A percentile compares a stretch with the other conserved stretches of the same genome.
phyloP scores from a whole-genome alignment of 2,888 invertebrate species.

The Chelonus formosanus region DNA sequence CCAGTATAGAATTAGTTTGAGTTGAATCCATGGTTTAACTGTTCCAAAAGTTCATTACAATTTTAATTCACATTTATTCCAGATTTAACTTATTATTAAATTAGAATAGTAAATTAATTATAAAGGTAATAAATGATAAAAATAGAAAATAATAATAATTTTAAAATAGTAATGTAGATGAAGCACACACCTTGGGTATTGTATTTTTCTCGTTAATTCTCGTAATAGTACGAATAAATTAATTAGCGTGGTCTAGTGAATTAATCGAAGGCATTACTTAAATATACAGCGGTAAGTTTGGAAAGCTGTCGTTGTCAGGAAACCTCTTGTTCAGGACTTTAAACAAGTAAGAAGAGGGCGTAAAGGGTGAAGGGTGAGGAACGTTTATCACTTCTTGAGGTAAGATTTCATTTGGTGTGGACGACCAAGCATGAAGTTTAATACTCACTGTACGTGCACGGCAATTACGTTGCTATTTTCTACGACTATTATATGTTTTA shows the following conservation, averaged over 20 bases:
- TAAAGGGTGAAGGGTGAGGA: constrained; percentile 1
- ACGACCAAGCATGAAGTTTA: constrained; percentile 31
- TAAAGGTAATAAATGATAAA: no score
- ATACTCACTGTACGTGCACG: constrained; percentile 38
- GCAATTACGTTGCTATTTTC: constrained; percentile 51
- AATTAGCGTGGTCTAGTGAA: constrained; percentile 12
- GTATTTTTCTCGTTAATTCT: no score
- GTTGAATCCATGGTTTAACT: not conserved
- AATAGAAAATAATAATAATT: no score
- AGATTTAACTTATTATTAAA: not conserved
- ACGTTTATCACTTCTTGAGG: constrained; percentile 37
- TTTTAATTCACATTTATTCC: not conserved
- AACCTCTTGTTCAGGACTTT: constrained; percentile 6
- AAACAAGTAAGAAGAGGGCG: constrained; percentile 1
- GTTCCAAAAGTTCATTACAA: not conserved
- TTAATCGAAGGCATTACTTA: constrained; percentile 20
- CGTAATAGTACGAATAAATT: constrained; percentile 9
- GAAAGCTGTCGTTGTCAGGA: constrained; percentile 11
- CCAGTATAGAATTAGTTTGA: not conserved
- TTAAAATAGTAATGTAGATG: no score
- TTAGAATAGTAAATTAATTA: not conserved
- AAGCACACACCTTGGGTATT: no score
- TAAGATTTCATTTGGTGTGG: constrained; percentile 36
- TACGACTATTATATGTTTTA: constrained; percentile 48
- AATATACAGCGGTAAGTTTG: constrained; percentile 14